Percentiles rank a stretch among this genome's conserved stretches.
phyloP scores from a whole-genome alignment of 2,797 vertebrate genomes.

The Argyrosomus regius region DNA sequence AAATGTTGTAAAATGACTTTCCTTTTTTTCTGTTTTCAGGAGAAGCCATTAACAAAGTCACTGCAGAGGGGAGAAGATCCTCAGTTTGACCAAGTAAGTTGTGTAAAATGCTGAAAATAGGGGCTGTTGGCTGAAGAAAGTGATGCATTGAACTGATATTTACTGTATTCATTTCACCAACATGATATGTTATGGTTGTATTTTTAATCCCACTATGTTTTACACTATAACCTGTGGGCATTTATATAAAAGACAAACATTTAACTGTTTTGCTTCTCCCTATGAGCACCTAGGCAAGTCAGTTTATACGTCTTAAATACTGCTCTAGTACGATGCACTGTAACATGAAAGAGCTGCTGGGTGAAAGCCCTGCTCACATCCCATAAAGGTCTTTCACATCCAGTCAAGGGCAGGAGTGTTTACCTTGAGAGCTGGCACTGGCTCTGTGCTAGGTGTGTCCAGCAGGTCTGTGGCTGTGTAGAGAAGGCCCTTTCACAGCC shows the following conservation, averaged over 20 bases:
- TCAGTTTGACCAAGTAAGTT: slow-evolving; percentile 97
- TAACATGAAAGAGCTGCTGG: slow-evolving; percentile 40
- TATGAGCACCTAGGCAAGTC: not conserved
- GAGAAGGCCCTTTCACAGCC: slow-evolving; percentile 88
- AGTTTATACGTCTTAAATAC: slow-evolving; percentile 14
- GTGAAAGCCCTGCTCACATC: slow-evolving; percentile 80
- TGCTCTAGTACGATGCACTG: slow-evolving; percentile 28
- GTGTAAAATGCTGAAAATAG: slow-evolving; percentile 1
- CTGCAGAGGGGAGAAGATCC: slow-evolving; percentile 96
- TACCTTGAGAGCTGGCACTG: slow-evolving; percentile 78
- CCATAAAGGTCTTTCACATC: slow-evolving; percentile 69
- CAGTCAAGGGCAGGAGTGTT: slow-evolving; percentile 78
- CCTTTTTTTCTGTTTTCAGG: slow-evolving; percentile 84
- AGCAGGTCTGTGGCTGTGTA: slow-evolving; percentile 87
- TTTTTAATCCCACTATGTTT: slow-evolving; percentile 1
- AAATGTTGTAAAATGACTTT: not conserved
- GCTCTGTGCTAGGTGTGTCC: slow-evolving; percentile 77
- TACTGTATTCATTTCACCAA: not conserved
- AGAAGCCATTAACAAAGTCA: slow-evolving; percentile 96
- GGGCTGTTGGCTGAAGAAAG: not conserved
- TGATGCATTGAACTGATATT: not conserved
- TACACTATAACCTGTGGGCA: not conserved
- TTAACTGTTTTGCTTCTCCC: slow-evolving; percentile 4
- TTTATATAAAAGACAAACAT: slow-evolving; percentile 1
- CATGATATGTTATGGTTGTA: not conserved